Evolutionary conservation across 2,888 invertebrate genomes (phyloP), one percentile per base, ranked within the genome.

Genomic region (Pseudanteris insignis): DNA sequence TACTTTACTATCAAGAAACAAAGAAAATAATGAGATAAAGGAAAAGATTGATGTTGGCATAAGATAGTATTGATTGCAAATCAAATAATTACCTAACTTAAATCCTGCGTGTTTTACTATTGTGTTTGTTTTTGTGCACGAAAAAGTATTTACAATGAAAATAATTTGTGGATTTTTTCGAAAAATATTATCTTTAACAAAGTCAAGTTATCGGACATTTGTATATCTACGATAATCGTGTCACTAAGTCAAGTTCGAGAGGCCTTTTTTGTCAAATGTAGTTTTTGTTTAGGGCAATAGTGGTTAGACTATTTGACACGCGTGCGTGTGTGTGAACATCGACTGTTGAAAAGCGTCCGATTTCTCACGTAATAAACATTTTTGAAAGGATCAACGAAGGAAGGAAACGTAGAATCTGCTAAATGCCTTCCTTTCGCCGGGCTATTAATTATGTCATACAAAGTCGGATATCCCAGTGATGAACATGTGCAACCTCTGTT

Each of bases 381-480:
- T 53, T 47, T 61, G 26, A 7, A 44, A 30, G 44, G 34, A 47
- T 28, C 15, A 12, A 28, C 26, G 8, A n/a, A 58, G 61, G 48
- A 67, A 71, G 73, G 70, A 73, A 72, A 65, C 64, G n/a, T n/a
- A 55, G 59, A 67, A 38, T 68, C 66, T 70, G 70, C 70, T 72
- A 72, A 75, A 73, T 65, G 73, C 63, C 64, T 59, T 64, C 66
- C 70, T 77, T 75, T 75, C 76, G 72, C 73, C 75, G 69, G 68
- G 66, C 69, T 72, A 67, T 77, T 75, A 76, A 77, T 77, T 76
- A 76, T 67, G 37, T 65, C 67, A 67, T 62, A 46, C 67, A 67
- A 69, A 66, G 64, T 58, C 65, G 66, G 66, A 58, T 66, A 70
- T 70, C 68, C 67, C 66, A 61, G 55, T 32, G 25, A 36, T 54